Conservation (phyloP, 2,797 vertebrate genomes). For the Hemitrygon akajei region DNA sequence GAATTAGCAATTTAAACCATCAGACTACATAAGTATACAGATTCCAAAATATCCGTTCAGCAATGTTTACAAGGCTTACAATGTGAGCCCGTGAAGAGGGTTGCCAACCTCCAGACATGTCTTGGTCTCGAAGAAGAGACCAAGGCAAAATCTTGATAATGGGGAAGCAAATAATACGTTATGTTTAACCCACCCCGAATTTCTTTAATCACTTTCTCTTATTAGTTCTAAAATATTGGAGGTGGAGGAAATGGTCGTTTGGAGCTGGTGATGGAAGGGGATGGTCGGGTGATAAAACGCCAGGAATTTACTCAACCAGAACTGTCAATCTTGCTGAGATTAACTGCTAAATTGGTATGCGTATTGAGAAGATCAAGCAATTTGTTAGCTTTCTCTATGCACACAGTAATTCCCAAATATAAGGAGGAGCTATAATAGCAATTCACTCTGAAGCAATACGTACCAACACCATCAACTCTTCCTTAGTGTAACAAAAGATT, state of each 20-base stretch:
- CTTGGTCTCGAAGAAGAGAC: not conserved
- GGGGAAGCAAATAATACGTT: not conserved
- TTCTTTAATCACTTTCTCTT: not conserved
- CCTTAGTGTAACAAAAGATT: not conserved
- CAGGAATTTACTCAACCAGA: not conserved
- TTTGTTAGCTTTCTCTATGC: not conserved
- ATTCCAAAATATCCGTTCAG: not conserved
- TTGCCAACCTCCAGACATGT: not conserved
- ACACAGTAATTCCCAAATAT: not conserved
- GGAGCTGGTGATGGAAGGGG: not conserved
- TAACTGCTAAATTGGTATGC: not conserved
- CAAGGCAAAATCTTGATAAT: no score
- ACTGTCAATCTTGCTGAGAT: not conserved
- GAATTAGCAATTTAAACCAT: not conserved
- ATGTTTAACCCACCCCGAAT: not conserved
- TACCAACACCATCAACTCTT: not conserved
- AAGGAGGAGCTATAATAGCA: not conserved
- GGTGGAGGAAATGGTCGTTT: not conserved
- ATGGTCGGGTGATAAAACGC: not conserved
- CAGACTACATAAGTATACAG: not conserved
- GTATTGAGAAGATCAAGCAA: not conserved
- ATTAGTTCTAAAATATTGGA: not conserved
- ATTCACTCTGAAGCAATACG: not conserved
- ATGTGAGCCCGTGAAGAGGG: not conserved
- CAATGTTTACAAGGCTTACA: not conserved